Evolutionary conservation across 1,140 invertebrate genomes (phyloP).

Genomic region (Colletes latitarsis): DNA sequence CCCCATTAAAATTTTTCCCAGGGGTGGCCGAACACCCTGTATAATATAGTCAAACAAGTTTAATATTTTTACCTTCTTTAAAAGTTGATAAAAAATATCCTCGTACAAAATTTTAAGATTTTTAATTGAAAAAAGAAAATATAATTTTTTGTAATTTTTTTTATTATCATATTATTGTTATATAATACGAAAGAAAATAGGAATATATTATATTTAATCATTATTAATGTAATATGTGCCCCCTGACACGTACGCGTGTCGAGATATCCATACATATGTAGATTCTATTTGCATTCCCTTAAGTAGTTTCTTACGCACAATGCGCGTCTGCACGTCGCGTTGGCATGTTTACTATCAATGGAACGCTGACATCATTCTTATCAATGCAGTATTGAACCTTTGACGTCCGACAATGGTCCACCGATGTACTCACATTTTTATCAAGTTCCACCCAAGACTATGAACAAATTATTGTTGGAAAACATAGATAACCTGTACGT

Average conservation of each 20-base stretch:
- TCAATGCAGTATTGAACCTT: neutral
- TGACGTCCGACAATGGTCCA: no score
- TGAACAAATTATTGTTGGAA: slow-evolving; percentile 1
- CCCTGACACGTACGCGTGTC: neutral
- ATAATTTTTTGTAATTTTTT: neutral
- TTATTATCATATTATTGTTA: no score
- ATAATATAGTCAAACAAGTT: no score
- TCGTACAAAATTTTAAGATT: no score
- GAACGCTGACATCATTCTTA: slow-evolving; percentile 1
- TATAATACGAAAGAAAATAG: no score
- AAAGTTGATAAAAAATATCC: no score
- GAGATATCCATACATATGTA: neutral
- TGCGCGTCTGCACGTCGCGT: neutral
- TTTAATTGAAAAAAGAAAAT: neutral
- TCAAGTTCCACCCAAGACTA: neutral
- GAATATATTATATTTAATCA: no score
- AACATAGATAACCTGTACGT: slow-evolving; percentile 9
- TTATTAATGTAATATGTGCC: neutral
- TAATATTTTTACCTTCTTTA: no score
- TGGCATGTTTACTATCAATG: neutral
- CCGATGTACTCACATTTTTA: neutral
- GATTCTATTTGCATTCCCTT: neutral
- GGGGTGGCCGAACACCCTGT: no score
- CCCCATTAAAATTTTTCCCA: no score
- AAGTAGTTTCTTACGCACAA: neutral